Evolutionary conservation across 2,797 vertebrate genomes (phyloP).

Genomic region (Gallinago stenura): DNA sequence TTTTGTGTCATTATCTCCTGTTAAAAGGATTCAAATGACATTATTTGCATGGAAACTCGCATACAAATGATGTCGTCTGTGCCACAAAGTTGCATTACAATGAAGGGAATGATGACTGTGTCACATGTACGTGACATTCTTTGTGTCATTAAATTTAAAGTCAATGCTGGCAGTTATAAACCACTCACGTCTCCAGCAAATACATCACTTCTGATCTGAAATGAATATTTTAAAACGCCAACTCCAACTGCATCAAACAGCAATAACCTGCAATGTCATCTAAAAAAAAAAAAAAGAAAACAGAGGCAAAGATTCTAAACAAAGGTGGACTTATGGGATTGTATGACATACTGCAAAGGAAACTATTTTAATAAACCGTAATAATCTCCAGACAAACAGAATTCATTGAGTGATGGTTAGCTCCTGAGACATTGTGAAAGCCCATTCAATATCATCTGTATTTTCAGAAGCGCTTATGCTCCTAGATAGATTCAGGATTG

Average conservation of each 20-base stretch:
- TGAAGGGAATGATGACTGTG: conserved; percentile 77
- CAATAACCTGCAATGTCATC: conserved; percentile 62
- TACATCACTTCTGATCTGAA: conserved; percentile 73
- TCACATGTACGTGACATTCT: conserved; percentile 76
- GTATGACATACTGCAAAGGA: neutral
- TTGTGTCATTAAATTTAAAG: conserved; percentile 77
- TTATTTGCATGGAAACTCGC: conserved; percentile 78
- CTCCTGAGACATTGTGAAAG: neutral
- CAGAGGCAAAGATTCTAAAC: conserved; percentile 23
- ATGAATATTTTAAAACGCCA: conserved; percentile 73
- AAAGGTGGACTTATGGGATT: conserved; percentile 9
- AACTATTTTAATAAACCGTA: conserved; percentile 14
- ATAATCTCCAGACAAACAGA: neutral
- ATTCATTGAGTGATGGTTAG: neutral
- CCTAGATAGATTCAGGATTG: neutral
- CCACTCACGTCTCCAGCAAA: conserved; percentile 70
- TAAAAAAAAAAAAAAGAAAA: neutral
- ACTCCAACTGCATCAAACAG: conserved; percentile 60
- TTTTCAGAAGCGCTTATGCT: neutral
- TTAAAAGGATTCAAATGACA: conserved; percentile 81
- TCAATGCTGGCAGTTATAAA: conserved; percentile 74
- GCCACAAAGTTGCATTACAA: conserved; percentile 77
- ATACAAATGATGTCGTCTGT: conserved; percentile 72
- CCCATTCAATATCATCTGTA: neutral
- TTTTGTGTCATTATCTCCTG: conserved; percentile 79